These are phyloP conservation scores for Lepidonotus clava DNA, from an alignment of 2,888 invertebrate genomes.

Conservation along the genomic window DNA sequence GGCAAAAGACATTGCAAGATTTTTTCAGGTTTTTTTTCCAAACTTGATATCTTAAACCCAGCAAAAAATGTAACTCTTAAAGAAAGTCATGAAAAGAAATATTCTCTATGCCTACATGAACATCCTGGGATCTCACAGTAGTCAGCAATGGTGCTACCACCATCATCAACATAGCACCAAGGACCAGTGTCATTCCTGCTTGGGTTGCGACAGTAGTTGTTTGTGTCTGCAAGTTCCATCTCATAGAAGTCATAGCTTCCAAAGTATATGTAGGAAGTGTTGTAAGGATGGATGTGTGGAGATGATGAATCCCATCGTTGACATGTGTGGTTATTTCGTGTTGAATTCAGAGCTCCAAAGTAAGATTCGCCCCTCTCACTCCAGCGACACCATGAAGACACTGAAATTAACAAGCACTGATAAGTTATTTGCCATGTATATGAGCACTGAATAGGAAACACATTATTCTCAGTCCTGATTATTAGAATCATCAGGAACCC, in stretches of 20 bases:
- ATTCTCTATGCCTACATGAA: background rate
- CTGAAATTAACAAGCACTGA: no score
- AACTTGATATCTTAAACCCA: no score
- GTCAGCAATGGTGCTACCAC: background rate
- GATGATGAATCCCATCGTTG: slow-evolving; percentile 1
- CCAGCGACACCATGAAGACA: slow-evolving; percentile 25
- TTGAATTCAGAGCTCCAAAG: background rate
- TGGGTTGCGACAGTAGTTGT: slow-evolving; percentile 37
- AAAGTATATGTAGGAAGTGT: background rate
- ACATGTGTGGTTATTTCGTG: slow-evolving; percentile 17
- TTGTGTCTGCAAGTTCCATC: background rate
- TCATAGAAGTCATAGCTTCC: background rate
- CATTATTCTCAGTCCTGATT: no score
- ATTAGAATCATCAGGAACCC: no score
- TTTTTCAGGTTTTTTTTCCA: no score
- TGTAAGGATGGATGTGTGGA: background rate
- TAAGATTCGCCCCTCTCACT: slow-evolving; percentile 22
- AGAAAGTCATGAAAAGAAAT: no score
- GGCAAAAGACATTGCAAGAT: no score
- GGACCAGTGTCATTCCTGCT: background rate
- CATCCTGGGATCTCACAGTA: slow-evolving; percentile 24
- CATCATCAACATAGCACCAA: background rate
- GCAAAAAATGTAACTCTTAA: no score
- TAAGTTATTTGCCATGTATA: no score
- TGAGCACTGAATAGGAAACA: no score